Percentiles rank a stretch among this genome's conserved stretches.
These are phyloP conservation scores for Diachrysia chrysitis DNA, from an alignment of 2,888 invertebrate genomes.

Conservation along the genomic window DNA sequence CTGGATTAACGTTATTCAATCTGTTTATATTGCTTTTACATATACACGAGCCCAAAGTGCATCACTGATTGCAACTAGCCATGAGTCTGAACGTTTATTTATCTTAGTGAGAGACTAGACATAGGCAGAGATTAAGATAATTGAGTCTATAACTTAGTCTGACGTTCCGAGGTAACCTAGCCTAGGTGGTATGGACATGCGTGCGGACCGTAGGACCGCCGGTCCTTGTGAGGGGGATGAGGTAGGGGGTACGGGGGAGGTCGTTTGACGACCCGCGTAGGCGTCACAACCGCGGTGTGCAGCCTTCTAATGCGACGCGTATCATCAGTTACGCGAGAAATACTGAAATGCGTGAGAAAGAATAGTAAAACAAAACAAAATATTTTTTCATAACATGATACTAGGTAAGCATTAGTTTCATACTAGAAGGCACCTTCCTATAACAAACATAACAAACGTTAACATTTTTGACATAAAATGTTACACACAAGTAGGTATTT, in stretches of 20 bases:
- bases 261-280: constrained; percentile 8
- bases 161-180: not conserved
- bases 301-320: constrained; percentile 6
- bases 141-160: constrained; percentile 1
- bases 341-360: not conserved
- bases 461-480: not conserved
- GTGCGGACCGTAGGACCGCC: not conserved
- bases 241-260: not conserved
- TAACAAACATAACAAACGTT: not conserved
- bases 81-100: not conserved
- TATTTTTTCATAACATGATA: too few species aligned
- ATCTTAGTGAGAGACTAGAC: not conserved
- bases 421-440: too few species aligned
- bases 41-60: too few species aligned
- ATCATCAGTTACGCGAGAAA: not conserved
- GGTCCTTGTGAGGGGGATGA: not conserved
- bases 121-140: not conserved
- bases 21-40: too few species aligned
- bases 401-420: too few species aligned
- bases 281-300: not conserved
- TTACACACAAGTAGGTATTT: too few species aligned
- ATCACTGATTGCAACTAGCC: constrained; percentile 2
- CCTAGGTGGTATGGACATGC: constrained; percentile 1
- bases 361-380: too few species aligned
- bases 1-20: not conserved